phyloP scores from a whole-genome alignment of 1,140 invertebrate species.

The Archivesica marissinica region DNA sequence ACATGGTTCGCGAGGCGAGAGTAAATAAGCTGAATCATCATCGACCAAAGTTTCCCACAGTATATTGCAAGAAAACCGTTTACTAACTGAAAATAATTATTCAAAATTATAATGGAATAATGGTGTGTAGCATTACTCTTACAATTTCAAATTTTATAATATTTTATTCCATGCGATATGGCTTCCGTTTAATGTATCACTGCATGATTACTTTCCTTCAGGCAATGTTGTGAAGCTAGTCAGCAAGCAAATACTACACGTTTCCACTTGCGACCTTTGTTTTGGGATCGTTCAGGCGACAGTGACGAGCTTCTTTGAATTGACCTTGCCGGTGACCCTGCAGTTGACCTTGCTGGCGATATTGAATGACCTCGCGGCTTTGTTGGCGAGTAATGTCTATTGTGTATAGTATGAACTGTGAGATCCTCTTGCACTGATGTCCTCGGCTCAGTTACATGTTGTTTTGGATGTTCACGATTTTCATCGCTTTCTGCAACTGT shows the following conservation, averaged over 20 bases:
- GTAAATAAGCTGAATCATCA: too few species aligned
- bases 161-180: too few species aligned
- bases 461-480: neutral
- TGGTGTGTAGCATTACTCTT: too few species aligned
- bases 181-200: too few species aligned
- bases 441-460: neutral
- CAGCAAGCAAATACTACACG: constrained; percentile 6
- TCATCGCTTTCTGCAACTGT: neutral
- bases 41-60: too few species aligned
- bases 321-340: neutral
- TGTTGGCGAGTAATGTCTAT: constrained; percentile 10
- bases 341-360: neutral
- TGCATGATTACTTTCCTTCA: too few species aligned
- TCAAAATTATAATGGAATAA: too few species aligned
- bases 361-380: constrained; percentile 5
- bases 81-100: too few species aligned
- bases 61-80: too few species aligned
- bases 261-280: neutral
- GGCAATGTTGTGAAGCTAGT: neutral
- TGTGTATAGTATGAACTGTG: neutral
- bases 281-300: neutral
- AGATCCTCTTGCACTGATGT: neutral
- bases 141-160: too few species aligned
- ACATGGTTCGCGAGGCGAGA: too few species aligned
- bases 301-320: neutral